Percentiles rank a stretch among this genome's conserved stretches.
These are phyloP conservation scores for Muscidifurax raptorellus DNA, from an alignment of 1,140 invertebrate species.

Conservation along the genomic window DNA sequence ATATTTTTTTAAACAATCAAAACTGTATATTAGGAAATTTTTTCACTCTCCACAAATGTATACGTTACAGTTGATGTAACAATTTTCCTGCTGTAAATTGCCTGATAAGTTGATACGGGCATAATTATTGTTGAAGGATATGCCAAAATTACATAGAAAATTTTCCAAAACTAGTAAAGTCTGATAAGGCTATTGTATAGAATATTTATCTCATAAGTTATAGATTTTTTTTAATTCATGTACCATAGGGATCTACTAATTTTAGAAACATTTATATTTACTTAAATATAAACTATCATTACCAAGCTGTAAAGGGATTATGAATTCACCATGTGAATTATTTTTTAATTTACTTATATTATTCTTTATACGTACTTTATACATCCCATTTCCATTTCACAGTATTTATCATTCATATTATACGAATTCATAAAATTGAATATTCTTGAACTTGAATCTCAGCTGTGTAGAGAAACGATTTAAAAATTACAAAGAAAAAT, in stretches of 20 bases:
- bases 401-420: background rate
- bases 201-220: too few species aligned
- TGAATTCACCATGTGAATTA: too few species aligned
- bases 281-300: too few species aligned
- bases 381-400: background rate
- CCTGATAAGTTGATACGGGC: background rate
- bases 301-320: too few species aligned
- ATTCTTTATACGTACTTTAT: background rate
- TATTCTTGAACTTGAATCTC: background rate
- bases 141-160: background rate
- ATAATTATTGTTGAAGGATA: background rate
- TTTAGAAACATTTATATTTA: too few species aligned
- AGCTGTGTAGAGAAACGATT: background rate
- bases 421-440: background rate
- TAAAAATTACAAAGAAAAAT: background rate
- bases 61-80: background rate
- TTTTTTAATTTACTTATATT: too few species aligned
- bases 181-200: too few species aligned
- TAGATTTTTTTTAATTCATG: too few species aligned
- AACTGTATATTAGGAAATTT: background rate
- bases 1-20: background rate
- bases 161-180: background rate
- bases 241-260: too few species aligned
- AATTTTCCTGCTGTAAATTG: background rate
- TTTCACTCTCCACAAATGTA: background rate